Evolutionary conservation across 1,140 invertebrate species (phyloP).

Genomic region (Pseudomyrmex cubaensis): DNA sequence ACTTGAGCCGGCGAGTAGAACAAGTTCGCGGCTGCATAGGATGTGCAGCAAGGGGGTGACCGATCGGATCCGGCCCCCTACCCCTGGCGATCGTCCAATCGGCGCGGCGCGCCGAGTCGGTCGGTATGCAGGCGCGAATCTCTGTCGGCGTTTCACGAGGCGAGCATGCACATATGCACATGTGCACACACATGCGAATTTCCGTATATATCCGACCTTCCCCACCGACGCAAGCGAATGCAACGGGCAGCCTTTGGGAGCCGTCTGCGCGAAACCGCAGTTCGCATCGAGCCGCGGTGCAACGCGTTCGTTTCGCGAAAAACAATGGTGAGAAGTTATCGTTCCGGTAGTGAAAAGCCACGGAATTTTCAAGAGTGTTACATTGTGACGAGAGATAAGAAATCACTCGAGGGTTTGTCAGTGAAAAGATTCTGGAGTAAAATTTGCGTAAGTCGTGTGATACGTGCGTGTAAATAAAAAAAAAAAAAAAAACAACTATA

Average conservation of each 20-base stretch:
- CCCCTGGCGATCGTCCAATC: slow-evolving; percentile 68
- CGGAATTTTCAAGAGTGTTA: slow-evolving; percentile 4
- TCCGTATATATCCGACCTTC: slow-evolving; percentile 39
- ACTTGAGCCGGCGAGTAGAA: slow-evolving; percentile 30
- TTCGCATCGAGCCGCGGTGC: slow-evolving; percentile 66
- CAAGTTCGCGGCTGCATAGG: slow-evolving; percentile 59
- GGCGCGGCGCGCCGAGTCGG: slow-evolving; percentile 71
- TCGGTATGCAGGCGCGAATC: slow-evolving; percentile 71
- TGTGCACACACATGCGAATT: slow-evolving; percentile 50
- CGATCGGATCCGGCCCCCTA: slow-evolving; percentile 57
- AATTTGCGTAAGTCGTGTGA: background rate
- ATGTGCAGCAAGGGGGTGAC: slow-evolving; percentile 62
- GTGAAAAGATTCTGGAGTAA: background rate
- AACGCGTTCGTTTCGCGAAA: slow-evolving; percentile 50
- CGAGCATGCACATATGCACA: background rate
- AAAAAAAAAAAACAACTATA: background rate
- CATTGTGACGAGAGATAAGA: background rate
- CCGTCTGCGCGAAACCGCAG: slow-evolving; percentile 65
- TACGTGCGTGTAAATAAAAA: background rate
- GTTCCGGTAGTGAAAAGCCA: background rate
- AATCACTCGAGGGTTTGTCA: background rate
- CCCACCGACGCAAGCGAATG: slow-evolving; percentile 58
- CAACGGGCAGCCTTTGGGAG: slow-evolving; percentile 39
- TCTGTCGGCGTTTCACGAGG: slow-evolving; percentile 62
- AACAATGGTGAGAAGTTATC: background rate